Percentiles rank a stretch among this genome's conserved stretches.
phyloP scores from a whole-genome alignment of 2,888 invertebrate species.

The Dryobotodes eremita region DNA sequence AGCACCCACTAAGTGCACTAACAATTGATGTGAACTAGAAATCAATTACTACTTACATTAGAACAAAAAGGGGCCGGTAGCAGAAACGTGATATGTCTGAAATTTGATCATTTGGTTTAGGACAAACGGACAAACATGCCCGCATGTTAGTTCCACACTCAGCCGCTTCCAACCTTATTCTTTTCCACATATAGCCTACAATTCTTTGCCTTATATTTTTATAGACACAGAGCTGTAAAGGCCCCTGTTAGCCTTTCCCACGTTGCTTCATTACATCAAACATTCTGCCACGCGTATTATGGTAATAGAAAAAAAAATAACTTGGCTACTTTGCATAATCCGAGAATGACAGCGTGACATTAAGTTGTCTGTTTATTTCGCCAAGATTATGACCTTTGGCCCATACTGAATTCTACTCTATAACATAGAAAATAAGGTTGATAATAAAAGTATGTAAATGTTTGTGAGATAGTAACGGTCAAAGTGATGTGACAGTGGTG shows the following conservation, averaged over 20 bases:
- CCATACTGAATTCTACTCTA: slow-evolving; percentile 55
- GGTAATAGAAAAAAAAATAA: slow-evolving; percentile 85
- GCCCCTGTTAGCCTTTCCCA: slow-evolving; percentile 83
- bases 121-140: slow-evolving; percentile 73
- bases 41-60: slow-evolving; percentile 67
- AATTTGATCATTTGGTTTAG: slow-evolving; percentile 75
- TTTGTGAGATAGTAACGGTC: slow-evolving; percentile 77
- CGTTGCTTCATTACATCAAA: slow-evolving; percentile 84
- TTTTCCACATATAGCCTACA: slow-evolving; percentile 46
- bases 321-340: slow-evolving; percentile 87
- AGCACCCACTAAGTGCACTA: slow-evolving; percentile 48
- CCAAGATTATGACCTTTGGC: slow-evolving; percentile 61
- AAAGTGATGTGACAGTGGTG: slow-evolving; percentile 77
- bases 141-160: slow-evolving; percentile 67
- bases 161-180: slow-evolving; percentile 37
- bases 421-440: slow-evolving; percentile 50
- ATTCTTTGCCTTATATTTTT: slow-evolving; percentile 44
- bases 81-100: slow-evolving; percentile 77
- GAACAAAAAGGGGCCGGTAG: slow-evolving; percentile 70
- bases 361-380: slow-evolving; percentile 81
- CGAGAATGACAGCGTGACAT: slow-evolving; percentile 82
- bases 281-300: slow-evolving; percentile 83
- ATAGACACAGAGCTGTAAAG: slow-evolving; percentile 56
- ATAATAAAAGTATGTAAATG: slow-evolving; percentile 26
- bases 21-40: slow-evolving; percentile 62